Conservation (phyloP, 2,113 vertebrate genomes). For the Telmatochromis sp. region DNA sequence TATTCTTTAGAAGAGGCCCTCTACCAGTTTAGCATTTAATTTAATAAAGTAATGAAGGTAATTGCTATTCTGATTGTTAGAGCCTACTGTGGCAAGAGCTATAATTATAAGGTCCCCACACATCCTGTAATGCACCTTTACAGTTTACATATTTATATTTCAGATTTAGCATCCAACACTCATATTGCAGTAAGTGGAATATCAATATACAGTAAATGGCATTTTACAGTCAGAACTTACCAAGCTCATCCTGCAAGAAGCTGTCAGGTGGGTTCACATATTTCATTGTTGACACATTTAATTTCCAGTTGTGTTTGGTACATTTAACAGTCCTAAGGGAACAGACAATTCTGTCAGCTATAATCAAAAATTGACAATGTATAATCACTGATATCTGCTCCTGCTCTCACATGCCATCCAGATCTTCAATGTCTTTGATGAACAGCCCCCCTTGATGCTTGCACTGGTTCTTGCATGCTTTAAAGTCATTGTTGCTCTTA, state of each 20-base stretch:
- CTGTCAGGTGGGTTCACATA: constrained; percentile 78
- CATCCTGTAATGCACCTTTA: neutral
- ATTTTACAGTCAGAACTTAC: constrained; percentile 28
- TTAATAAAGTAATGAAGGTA: neutral
- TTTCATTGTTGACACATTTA: constrained; percentile 75
- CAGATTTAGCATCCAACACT: neutral
- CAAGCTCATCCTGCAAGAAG: constrained; percentile 77
- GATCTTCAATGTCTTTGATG: constrained; percentile 76
- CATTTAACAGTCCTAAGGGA: constrained; percentile 71
- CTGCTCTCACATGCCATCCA: constrained; percentile 59
- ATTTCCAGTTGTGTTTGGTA: constrained; percentile 79
- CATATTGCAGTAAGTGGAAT: neutral
- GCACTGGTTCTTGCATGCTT: constrained; percentile 75
- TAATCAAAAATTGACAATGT: neutral
- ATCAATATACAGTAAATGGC: neutral
- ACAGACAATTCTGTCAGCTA: neutral
- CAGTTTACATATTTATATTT: neutral
- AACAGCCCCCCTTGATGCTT: constrained; percentile 79
- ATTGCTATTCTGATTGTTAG: neutral
- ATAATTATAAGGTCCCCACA: neutral
- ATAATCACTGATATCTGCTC: neutral
- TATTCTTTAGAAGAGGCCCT: neutral
- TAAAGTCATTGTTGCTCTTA: constrained; percentile 41
- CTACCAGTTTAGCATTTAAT: neutral
- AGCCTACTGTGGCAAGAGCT: neutral